Conservation (phyloP, 2,113 vertebrate species). For the Motacilla tschutschensis region DNA sequence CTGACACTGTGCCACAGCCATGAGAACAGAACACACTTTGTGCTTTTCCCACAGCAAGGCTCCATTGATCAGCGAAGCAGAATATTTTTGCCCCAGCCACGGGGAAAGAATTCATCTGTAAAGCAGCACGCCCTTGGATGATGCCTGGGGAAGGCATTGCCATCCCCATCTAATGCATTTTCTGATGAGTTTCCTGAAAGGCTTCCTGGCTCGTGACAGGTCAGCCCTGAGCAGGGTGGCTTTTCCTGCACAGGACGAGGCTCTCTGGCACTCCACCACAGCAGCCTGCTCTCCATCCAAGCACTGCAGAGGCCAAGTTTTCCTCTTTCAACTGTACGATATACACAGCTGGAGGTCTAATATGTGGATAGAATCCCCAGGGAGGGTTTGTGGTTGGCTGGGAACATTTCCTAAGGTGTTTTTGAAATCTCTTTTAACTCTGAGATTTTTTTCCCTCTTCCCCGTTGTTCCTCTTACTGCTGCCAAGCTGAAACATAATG, state of each 20-base stretch:
- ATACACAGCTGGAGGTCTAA: not conserved
- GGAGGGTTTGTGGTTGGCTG: conserved; percentile 17
- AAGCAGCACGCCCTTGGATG: not conserved
- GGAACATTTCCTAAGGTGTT: conserved; percentile 51
- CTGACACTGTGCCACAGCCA: not conserved
- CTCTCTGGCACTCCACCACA: not conserved
- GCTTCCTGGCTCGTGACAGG: not conserved
- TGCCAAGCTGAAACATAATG: conserved; percentile 23
- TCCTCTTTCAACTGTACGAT: not conserved
- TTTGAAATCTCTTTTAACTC: conserved; percentile 40
- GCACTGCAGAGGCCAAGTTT: not conserved
- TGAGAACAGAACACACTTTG: not conserved
- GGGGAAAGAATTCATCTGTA: not conserved
- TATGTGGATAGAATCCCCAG: not conserved
- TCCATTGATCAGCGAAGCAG: not conserved
- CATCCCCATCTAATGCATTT: not conserved
- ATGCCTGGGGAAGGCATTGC: not conserved
- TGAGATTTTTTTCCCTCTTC: not conserved
- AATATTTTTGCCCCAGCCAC: not conserved
- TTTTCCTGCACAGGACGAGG: not conserved
- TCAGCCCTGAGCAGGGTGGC: not conserved
- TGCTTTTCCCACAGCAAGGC: not conserved
- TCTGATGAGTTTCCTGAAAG: conserved; percentile 11
- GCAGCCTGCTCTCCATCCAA: not conserved
- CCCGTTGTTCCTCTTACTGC: not conserved